Conservation (phyloP, 2,113 vertebrate genomes). For the Uria lomvia region DNA sequence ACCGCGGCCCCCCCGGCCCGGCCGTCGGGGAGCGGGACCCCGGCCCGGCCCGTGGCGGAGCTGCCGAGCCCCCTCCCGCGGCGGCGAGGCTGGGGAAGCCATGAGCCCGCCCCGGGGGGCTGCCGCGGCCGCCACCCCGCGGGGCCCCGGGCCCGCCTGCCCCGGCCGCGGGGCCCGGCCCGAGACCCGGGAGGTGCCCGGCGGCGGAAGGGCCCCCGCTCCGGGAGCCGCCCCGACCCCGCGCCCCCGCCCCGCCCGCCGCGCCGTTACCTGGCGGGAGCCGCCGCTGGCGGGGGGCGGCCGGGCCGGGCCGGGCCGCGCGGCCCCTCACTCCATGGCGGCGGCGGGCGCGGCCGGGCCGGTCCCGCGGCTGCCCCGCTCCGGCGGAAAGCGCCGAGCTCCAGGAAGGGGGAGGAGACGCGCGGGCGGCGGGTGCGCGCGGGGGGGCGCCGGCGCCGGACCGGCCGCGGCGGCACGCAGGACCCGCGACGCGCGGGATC, state of each 20-base stretch:
- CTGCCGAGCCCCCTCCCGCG: background rate
- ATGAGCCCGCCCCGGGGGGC: background rate
- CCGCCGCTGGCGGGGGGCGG: background rate
- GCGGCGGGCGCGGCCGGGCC: background rate
- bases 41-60: too few relatives aligned
- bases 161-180: background rate
- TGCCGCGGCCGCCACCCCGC: too few relatives aligned
- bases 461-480: background rate
- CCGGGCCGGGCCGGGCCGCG: background rate
- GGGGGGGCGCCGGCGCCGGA: background rate
- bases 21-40: too few relatives aligned
- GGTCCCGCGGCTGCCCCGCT: background rate
- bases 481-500: background rate
- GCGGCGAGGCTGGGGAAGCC: background rate
- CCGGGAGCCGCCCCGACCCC: background rate
- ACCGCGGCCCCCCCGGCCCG: too few relatives aligned
- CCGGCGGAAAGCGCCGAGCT: background rate
- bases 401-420: constrained; percentile 32
- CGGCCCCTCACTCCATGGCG: background rate
- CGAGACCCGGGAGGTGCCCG: too few relatives aligned
- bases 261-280: background rate
- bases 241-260: background rate
- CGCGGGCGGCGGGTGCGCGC: background rate
- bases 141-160: background rate
- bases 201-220: background rate